phyloP scores from a whole-genome alignment of 2,888 invertebrate genomes.

The Pachymerium ferrugineum region DNA sequence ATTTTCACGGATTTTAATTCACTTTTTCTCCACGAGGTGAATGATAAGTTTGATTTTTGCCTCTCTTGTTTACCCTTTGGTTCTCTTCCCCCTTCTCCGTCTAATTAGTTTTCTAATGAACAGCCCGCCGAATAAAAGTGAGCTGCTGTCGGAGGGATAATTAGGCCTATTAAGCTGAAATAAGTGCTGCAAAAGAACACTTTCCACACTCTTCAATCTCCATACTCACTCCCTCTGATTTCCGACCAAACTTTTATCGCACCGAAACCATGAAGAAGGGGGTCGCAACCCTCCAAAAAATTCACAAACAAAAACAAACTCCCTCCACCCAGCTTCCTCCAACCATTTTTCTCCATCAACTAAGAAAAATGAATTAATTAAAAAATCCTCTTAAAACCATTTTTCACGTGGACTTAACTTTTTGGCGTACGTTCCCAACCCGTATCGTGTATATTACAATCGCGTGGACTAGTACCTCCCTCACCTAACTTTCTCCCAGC shows the following conservation, averaged over 20 bases:
- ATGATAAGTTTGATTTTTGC: not conserved
- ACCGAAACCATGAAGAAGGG: not conserved
- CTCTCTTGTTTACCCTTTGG: not conserved
- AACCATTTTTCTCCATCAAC: too few relatives aligned
- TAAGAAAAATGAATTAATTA: constrained; percentile 13
- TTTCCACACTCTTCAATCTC: not conserved
- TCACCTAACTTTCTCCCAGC: too few relatives aligned
- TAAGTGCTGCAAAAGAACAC: not conserved
- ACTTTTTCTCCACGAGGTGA: too few relatives aligned
- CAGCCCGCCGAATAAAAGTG: constrained; percentile 8
- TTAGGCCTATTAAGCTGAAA: constrained; percentile 8
- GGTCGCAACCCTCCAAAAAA: not conserved
- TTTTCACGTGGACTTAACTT: not conserved
- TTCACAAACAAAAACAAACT: not conserved
- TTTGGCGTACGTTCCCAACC: not conserved
- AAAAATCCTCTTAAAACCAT: not conserved
- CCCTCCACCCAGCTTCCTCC: too few relatives aligned
- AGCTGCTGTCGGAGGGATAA: constrained; percentile 13
- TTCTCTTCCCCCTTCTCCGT: not conserved
- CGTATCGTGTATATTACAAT: too few relatives aligned
- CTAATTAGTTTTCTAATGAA: constrained; percentile 13
- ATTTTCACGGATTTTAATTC: too few relatives aligned
- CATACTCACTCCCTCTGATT: not conserved
- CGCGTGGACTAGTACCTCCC: too few relatives aligned
- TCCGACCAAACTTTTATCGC: not conserved